These are phyloP conservation scores for Parus major DNA, from an alignment of 2,113 vertebrate genomes.

Conservation along the genomic window DNA sequence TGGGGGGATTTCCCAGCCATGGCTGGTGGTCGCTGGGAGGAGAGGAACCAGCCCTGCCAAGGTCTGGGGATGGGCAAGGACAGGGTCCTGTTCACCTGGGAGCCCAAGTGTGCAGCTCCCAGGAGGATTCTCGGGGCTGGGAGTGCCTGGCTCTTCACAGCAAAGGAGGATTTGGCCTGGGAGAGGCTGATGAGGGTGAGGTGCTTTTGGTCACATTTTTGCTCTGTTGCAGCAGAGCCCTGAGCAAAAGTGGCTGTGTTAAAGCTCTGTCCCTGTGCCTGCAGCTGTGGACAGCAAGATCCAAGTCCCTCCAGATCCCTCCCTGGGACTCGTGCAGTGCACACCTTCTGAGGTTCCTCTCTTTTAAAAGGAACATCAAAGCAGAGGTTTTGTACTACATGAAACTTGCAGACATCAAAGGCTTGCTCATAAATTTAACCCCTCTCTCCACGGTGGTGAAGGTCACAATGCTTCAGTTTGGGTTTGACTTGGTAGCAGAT, in stretches of 20 bases:
- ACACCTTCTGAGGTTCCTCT: neutral
- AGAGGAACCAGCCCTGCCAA: neutral
- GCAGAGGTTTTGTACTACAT: neutral
- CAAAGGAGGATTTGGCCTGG: neutral
- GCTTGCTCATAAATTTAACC: neutral
- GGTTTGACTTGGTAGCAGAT: neutral
- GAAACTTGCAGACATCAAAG: conserved; percentile 38
- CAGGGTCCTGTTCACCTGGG: neutral
- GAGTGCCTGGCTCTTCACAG: neutral
- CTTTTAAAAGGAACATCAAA: conserved; percentile 15
- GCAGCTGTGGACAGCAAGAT: neutral
- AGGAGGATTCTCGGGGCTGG: rapidly evolving
- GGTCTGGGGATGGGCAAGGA: neutral
- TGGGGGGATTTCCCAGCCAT: neutral
- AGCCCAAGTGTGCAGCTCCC: neutral
- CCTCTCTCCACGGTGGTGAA: neutral
- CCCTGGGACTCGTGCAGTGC: neutral
- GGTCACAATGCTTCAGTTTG: neutral
- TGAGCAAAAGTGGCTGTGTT: neutral
- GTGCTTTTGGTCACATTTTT: neutral
- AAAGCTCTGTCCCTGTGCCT: neutral
- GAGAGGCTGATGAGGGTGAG: neutral
- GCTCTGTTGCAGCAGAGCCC: neutral
- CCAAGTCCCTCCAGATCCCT: neutral
- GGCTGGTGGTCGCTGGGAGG: neutral